phyloP scores from a whole-genome alignment of 2,113 vertebrate species.

The Nematolebias whitei region DNA sequence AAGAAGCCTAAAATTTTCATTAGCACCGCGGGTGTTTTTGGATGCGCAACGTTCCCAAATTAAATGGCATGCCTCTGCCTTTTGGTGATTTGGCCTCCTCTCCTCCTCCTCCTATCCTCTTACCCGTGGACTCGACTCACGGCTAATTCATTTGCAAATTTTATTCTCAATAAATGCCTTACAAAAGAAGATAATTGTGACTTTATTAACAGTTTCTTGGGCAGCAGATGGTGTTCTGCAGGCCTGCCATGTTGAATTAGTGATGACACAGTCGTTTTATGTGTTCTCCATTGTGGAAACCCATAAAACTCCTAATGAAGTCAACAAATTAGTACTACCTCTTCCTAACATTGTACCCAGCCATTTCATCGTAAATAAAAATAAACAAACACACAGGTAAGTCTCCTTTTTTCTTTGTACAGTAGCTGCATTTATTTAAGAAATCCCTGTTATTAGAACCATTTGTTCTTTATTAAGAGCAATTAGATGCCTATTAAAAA shows the following conservation, averaged over 20 bases:
- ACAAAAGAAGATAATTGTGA: slow-evolving; percentile 96
- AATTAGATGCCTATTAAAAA: slow-evolving; percentile 79
- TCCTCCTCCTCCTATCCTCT: slow-evolving; percentile 29
- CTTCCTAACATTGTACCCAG: slow-evolving; percentile 60
- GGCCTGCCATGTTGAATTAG: slow-evolving; percentile 98
- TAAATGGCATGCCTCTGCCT: slow-evolving; percentile 54
- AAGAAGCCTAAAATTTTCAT: slow-evolving; percentile 78
- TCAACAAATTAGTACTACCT: slow-evolving; percentile 81
- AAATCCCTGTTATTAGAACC: slow-evolving; percentile 67
- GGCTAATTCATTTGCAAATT: slow-evolving; percentile 97
- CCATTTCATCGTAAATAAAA: slow-evolving; percentile 60
- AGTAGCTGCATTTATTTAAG: slow-evolving; percentile 59
- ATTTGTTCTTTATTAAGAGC: slow-evolving; percentile 76
- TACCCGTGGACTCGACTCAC: slow-evolving; percentile 75
- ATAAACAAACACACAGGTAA: slow-evolving; percentile 70
- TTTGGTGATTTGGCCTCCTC: slow-evolving; percentile 49
- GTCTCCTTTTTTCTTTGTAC: slow-evolving; percentile 46
- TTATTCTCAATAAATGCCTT: slow-evolving; percentile 97
- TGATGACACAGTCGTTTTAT: slow-evolving; percentile 92
- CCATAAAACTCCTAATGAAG: slow-evolving; percentile 83
- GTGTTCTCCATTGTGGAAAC: slow-evolving; percentile 78
- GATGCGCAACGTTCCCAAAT: slow-evolving; percentile 56
- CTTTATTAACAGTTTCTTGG: slow-evolving; percentile 97
- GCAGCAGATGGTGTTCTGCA: slow-evolving; percentile 97
- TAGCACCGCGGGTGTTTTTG: slow-evolving; percentile 64